Base-by-base conservation (phyloP, 2,113 vertebrate species). In the Brienomyrus longianalis region DNA sequence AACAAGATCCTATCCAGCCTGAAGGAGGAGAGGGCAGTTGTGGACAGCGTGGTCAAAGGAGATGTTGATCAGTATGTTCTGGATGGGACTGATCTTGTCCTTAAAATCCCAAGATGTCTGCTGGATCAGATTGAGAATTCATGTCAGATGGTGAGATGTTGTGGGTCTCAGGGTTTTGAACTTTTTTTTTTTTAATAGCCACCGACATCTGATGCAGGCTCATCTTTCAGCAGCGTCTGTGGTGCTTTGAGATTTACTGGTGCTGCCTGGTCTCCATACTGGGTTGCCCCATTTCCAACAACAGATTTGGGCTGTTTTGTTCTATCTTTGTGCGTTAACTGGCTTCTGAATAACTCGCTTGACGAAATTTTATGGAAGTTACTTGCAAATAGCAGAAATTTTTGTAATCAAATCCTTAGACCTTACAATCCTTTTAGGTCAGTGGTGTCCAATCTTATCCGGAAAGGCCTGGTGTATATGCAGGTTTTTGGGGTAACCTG, bases 91-190 rank as follows among this genome's bases (percentile, higher is more conserved):
- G 88, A 94, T 15, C 27, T 95, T 70, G 23, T 31, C 90, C 90
- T 97, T 50, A 94, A 88, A 15, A 90, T 99, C 92, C 97, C 98
- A 90, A 31, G 0, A 0, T 13, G 94, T 10, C 93, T 99, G 74
- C 62, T 92, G 91, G 86, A 93, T 80, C 96, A 91, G 91, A 86
- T 98, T 91, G 96, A 98, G 92, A 93, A 86, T 13, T 93, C 94
- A 13, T 92, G 94, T 19, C 87, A 94, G 70, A 91, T 93, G 91
- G 98, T 99, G 94, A 96, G 52, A 10, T 35, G 47, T 59, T 9
- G 50, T 19, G 19, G 52, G 52, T 3, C 11, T 47, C 1, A 5
- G 66, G 19, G 23, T 31, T 31, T 31, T 31, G 31, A 31, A 31
- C 31, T 31, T 31, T 31, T 31, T 31, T 31, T 31, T 31, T 31